These are phyloP conservation scores for Camponotus floridanus DNA, from an alignment of 1,140 invertebrate genomes.

Conservation along the genomic window DNA sequence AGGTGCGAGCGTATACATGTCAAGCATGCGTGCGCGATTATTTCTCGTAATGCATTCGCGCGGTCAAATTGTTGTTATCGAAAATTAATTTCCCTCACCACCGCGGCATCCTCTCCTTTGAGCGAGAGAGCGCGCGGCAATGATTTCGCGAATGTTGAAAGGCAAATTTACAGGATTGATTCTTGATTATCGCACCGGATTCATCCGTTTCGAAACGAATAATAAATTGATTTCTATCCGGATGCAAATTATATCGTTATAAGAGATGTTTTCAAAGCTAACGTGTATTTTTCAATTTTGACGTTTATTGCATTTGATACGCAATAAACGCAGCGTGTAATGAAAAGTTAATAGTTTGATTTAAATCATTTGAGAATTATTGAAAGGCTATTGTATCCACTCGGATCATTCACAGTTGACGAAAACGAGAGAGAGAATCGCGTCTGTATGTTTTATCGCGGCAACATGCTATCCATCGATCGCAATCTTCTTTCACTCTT, in stretches of 20 bases:
- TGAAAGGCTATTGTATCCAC: background rate
- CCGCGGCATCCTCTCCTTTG: background rate
- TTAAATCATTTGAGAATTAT: background rate
- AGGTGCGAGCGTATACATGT: background rate
- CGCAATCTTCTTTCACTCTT: background rate
- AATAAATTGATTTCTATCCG: constrained; percentile 1
- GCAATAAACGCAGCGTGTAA: background rate
- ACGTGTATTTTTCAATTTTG: background rate
- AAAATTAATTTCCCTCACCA: constrained; percentile 25
- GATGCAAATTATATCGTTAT: background rate
- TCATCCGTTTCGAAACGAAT: background rate
- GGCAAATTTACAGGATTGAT: background rate
- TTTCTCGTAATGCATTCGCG: constrained; percentile 33
- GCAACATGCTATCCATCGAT: background rate
- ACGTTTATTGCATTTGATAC: background rate
- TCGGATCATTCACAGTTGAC: background rate
- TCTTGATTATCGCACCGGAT: background rate
- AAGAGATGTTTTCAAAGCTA: background rate
- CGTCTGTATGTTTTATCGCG: background rate
- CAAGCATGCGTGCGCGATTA: constrained; percentile 23
- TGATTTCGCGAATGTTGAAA: background rate
- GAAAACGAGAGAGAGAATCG: background rate
- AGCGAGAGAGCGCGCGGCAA: background rate
- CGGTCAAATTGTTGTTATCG: constrained; percentile 41
- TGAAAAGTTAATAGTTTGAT: background rate